phyloP scores from a whole-genome alignment of 2,888 invertebrate genomes.

The Agapetus fuscipes region DNA sequence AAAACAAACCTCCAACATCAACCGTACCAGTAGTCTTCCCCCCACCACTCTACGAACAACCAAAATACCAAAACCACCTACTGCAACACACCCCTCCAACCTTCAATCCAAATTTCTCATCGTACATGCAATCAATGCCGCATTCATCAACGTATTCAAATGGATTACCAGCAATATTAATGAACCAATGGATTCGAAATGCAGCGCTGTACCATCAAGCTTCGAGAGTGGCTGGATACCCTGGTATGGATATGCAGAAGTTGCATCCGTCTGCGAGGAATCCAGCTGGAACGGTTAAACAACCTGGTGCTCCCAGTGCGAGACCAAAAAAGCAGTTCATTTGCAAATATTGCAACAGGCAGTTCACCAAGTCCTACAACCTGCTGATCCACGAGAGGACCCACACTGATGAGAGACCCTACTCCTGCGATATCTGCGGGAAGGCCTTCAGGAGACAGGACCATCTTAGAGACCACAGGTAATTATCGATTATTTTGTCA shows the following conservation, averaged over 20 bases:
- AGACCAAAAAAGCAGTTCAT: constrained; percentile 83
- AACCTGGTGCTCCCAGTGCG: constrained; percentile 46
- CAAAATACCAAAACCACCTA: constrained; percentile 5
- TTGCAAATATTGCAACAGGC: constrained; percentile 93
- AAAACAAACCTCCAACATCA: constrained; percentile 32
- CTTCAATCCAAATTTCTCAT: constrained; percentile 29
- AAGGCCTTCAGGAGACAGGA: constrained; percentile 95
- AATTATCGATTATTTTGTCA: constrained; percentile 28
- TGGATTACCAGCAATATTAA: constrained; percentile 47
- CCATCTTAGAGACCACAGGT: constrained; percentile 85
- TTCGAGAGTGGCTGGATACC: constrained; percentile 38
- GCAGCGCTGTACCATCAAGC: constrained; percentile 58
- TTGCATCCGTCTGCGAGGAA: constrained; percentile 36
- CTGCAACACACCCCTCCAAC: constrained; percentile 33
- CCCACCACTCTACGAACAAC: constrained; percentile 15
- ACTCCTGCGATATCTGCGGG: constrained; percentile 92
- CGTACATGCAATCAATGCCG: constrained; percentile 41
- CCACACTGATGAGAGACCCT: constrained; percentile 94
- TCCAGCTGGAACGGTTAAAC: constrained; percentile 45
- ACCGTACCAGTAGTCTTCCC: constrained; percentile 25
- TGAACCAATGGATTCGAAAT: constrained; percentile 67
- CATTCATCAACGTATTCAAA: constrained; percentile 34
- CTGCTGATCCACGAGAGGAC: constrained; percentile 94
- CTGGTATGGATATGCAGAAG: constrained; percentile 41
- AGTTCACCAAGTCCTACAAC: constrained; percentile 98